Base-by-base conservation (phyloP, 1,140 invertebrate genomes). In the Heliconius nattereri region DNA sequence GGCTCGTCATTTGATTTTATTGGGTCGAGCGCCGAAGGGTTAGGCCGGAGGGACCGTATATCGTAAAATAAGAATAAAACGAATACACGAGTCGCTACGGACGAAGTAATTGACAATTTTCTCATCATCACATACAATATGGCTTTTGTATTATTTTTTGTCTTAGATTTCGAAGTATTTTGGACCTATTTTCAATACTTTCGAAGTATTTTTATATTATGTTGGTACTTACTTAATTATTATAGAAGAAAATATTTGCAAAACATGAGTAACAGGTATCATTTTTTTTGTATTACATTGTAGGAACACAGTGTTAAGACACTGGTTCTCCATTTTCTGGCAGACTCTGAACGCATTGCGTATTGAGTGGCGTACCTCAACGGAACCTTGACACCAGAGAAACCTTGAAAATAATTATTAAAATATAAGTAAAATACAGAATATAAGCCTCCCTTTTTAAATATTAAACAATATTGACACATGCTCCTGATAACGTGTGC, bases 1-100 rank as follows among this genome's bases (percentile, higher is more conserved):
- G 86, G 81, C 83, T 78, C 84, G 86, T 85, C 84, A 84, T 89
- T 89, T 84, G 84, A 86, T 86, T 87, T 88, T 90, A 90, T 90
- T 87, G 84, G 78, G 76, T 81, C 78, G 81, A 83, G 83, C 79
- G 83, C 45, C 79, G 74, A 78, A 83, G 80, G 81, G 83, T 76
- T 78, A 81, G 86, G 88, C 83, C 84, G 85, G 81, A 86, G 83
- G 83, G 86, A 84, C 86, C 79, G 71, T 84, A 80, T 79, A 83
- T 73, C 82, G 84, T 81, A 86, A 85, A 86, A 83, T 84, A 83
- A 86, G 84, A 87, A 82, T 84, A 81, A 84, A 81, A 81, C 54
- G 73, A 73, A 78, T 66, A 45, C 72, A 72, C 54, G 79, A 78
- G 23, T 78, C 54, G 77, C 75, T 79, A 71, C 60, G 79, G 26